A percentile compares a stretch with the other conserved stretches of the same genome.
These are phyloP conservation scores for Microctenopoma steveboyesi DNA, from an alignment of 2,797 vertebrate species.

Conservation along the genomic window DNA sequence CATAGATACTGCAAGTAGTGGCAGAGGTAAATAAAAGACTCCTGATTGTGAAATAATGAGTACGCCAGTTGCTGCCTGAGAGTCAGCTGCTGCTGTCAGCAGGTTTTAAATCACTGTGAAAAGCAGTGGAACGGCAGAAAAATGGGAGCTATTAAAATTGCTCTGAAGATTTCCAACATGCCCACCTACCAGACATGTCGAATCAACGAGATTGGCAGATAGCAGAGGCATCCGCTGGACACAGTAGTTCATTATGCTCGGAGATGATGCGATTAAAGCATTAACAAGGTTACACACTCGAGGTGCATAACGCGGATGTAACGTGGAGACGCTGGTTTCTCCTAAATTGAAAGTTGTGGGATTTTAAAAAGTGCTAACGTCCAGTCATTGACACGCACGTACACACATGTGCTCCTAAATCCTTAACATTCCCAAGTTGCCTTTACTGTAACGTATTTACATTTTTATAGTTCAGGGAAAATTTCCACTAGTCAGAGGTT, in stretches of 20 bases:
- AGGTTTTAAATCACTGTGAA: constrained; percentile 69
- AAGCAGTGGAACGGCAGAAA: constrained; percentile 56
- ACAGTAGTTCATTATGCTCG: constrained; percentile 50
- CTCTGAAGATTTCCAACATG: constrained; percentile 65
- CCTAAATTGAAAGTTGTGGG: constrained; percentile 1
- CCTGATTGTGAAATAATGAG: constrained; percentile 77
- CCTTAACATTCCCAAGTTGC: constrained; percentile 6
- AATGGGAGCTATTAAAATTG: constrained; percentile 67
- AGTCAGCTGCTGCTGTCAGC: constrained; percentile 72
- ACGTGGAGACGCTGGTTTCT: background rate
- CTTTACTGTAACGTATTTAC: constrained; percentile 23
- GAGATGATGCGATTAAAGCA: constrained; percentile 41
- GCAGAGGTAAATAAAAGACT: constrained; percentile 72
- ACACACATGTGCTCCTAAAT: constrained; percentile 3
- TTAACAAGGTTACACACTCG: constrained; percentile 39
- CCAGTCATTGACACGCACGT: background rate
- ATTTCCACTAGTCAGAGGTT: constrained; percentile 18
- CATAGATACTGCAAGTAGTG: constrained; percentile 34
- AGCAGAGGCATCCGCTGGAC: constrained; percentile 30
- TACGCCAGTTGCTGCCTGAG: constrained; percentile 54
- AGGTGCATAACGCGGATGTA: constrained; percentile 4
- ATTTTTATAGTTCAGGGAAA: constrained; percentile 32
- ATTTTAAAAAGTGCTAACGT: constrained; percentile 6
- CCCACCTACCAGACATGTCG: constrained; percentile 49
- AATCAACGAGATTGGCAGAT: constrained; percentile 55